These are phyloP conservation scores for Lochmaea crataegi DNA, from an alignment of 2,888 invertebrate genomes.

Conservation along the genomic window DNA sequence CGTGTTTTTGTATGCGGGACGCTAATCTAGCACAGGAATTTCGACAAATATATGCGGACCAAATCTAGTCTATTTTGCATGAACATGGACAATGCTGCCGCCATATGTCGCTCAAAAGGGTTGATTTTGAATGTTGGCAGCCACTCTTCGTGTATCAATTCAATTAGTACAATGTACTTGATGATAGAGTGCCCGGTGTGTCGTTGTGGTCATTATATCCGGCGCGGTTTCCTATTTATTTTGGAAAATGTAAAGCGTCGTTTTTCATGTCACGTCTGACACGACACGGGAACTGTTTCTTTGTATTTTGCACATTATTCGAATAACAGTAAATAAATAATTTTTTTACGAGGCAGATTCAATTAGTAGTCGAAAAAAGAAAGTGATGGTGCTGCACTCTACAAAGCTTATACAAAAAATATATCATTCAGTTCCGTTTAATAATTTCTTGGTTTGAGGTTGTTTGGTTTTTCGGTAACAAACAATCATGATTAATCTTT, in stretches of 20 bases:
- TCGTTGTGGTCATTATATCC: constrained; percentile 19
- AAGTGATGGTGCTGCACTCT: too few species aligned
- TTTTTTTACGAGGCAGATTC: not conserved
- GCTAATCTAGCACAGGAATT: constrained; percentile 25
- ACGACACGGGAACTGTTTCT: not conserved
- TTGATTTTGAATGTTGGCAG: constrained; percentile 37
- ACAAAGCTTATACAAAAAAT: too few species aligned
- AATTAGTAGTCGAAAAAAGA: too few species aligned
- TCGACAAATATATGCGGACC: constrained; percentile 40
- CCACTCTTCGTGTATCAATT: constrained; percentile 40
- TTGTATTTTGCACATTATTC: not conserved
- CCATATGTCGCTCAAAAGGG: constrained; percentile 41
- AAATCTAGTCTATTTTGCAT: constrained; percentile 40
- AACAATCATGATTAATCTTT: not conserved
- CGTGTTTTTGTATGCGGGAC: constrained; percentile 21
- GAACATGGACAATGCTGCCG: constrained; percentile 38
- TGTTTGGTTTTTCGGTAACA: not conserved
- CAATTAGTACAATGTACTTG: constrained; percentile 42
- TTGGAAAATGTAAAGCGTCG: constrained; percentile 15
- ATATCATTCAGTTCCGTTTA: too few species aligned
- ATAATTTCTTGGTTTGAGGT: not conserved
- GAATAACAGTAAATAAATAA: not conserved
- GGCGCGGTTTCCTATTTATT: constrained; percentile 23
- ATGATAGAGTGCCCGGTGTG: constrained; percentile 30
- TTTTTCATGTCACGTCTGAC: constrained; percentile 15